A percentile compares a stretch with the other conserved stretches of the same genome.
Evolutionary conservation across 2,888 invertebrate species (phyloP).

Genomic region (Carabus problematicus): DNA sequence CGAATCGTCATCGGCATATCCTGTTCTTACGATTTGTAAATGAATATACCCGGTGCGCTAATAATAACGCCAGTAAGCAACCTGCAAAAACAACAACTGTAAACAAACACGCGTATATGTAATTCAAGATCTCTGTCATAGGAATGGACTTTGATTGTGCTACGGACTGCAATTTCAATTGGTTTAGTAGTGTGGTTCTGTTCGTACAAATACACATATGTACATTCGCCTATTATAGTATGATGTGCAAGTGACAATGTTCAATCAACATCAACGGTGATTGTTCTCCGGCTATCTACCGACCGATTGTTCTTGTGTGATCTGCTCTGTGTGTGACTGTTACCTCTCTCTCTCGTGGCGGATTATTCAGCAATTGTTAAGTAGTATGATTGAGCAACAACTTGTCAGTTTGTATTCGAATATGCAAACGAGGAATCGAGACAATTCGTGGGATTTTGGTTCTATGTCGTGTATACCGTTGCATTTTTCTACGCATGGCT

Average conservation of each 20-base stretch:
- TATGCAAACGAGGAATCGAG: slow-evolving; percentile 40
- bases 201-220: no score
- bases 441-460: slow-evolving; percentile 40
- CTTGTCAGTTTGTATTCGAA: slow-evolving; percentile 46
- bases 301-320: slow-evolving; percentile 1
- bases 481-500: slow-evolving; percentile 64
- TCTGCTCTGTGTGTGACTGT: slow-evolving; percentile 9
- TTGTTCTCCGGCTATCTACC: not conserved
- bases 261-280: not conserved
- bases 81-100: slow-evolving; percentile 28
- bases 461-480: slow-evolving; percentile 62
- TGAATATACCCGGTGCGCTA: slow-evolving; percentile 32
- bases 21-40: slow-evolving; percentile 35
- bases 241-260: slow-evolving; percentile 3
- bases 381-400: slow-evolving; percentile 53
- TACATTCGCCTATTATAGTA: no score
- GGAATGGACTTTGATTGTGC: slow-evolving; percentile 36
- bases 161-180: slow-evolving; percentile 38
- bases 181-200: slow-evolving; percentile 26
- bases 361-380: slow-evolving; percentile 14
- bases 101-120: slow-evolving; percentile 33
- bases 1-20: slow-evolving; percentile 26
- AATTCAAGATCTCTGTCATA: slow-evolving; percentile 32
- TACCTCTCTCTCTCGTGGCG: not conserved
- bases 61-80: slow-evolving; percentile 26